Evolutionary conservation across 1,140 invertebrate species (phyloP).

Genomic region (Wasmannia auropunctata): DNA sequence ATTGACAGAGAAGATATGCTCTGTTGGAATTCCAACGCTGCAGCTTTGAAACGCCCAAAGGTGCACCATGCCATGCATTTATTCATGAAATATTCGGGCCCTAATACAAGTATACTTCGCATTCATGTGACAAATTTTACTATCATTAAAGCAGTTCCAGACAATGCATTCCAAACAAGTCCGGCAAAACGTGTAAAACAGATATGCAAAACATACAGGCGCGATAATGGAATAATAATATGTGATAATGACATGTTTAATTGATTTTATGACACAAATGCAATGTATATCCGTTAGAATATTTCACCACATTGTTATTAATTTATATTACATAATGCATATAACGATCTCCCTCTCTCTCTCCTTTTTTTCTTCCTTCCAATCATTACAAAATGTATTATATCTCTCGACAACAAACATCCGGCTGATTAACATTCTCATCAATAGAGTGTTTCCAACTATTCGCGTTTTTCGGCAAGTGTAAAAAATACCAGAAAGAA

Average conservation of each 20-base stretch:
- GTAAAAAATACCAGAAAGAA: neutral
- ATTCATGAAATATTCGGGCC: constrained; percentile 49
- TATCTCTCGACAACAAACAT: neutral
- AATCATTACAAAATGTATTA: neutral
- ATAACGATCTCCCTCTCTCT: neutral
- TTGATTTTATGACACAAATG: constrained; percentile 29
- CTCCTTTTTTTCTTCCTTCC: neutral
- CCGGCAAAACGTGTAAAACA: constrained; percentile 20
- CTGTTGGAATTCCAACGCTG: constrained; percentile 12
- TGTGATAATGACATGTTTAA: constrained; percentile 27
- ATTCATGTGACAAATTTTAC: constrained; percentile 44
- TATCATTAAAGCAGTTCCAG: constrained; percentile 40
- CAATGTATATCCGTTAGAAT: neutral
- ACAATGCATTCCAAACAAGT: constrained; percentile 23
- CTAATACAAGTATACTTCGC: constrained; percentile 18
- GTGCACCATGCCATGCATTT: constrained; percentile 26
- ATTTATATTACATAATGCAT: constrained; percentile 11
- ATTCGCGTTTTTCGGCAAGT: neutral
- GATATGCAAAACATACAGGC: neutral
- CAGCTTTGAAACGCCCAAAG: constrained; percentile 21
- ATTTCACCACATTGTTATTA: neutral
- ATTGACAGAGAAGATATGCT: constrained; percentile 11
- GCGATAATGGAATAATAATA: constrained; percentile 24
- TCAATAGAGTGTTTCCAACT: neutral
- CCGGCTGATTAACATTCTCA: neutral